Evolutionary conservation across 2,797 vertebrate species (phyloP).

Genomic region (Pseudotriccus pelzelni): DNA sequence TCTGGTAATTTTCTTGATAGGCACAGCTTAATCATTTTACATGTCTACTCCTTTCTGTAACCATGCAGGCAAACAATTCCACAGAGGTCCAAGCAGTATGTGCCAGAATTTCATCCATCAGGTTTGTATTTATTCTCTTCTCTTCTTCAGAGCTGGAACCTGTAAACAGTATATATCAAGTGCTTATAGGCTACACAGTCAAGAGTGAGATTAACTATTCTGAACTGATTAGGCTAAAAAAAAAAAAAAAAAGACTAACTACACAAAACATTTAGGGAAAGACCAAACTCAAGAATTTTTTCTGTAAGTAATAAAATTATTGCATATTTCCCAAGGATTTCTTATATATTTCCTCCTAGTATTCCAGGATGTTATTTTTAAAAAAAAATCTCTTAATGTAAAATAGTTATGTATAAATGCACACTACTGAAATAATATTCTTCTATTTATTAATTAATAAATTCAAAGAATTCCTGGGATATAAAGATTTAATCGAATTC

Average conservation of each 20-base stretch:
- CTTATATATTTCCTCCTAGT: background rate
- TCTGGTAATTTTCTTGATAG: background rate
- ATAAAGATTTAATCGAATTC: background rate
- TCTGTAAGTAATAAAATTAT: background rate
- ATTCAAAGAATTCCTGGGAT: background rate
- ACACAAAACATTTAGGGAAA: background rate
- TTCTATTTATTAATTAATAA: background rate
- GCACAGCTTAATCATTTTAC: background rate
- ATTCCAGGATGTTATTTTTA: fast-evolving
- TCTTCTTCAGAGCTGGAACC: background rate
- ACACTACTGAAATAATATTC: background rate
- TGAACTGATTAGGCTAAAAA: background rate
- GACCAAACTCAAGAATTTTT: background rate
- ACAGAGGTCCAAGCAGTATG: background rate
- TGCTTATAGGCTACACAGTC: background rate
- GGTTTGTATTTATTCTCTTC: background rate
- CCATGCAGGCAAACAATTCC: background rate
- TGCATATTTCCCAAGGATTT: background rate
- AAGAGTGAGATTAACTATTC: background rate
- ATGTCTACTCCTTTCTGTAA: background rate
- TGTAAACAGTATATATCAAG: background rate
- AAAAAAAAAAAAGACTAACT: no score
- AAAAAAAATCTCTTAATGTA: background rate
- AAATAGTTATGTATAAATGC: background rate
- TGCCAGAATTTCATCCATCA: background rate